phyloP scores from a whole-genome alignment of 2,797 vertebrate genomes.

The Parauchenoglanis ngamensis region DNA sequence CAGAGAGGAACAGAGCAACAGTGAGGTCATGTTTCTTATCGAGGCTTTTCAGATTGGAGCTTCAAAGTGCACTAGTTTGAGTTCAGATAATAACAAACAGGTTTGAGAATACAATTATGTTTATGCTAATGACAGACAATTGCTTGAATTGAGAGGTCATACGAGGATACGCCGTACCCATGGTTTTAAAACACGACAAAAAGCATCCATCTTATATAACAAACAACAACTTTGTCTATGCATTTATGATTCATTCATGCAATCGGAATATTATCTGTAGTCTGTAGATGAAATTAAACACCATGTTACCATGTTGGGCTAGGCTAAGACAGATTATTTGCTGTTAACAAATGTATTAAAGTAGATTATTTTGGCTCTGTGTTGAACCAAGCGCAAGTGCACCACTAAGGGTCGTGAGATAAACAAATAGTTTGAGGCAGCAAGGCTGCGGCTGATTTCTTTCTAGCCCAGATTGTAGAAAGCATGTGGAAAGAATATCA shows the following conservation, averaged over 20 bases:
- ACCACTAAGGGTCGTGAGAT: neutral
- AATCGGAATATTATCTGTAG: neutral
- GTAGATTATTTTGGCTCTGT: neutral
- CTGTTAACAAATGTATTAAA: neutral
- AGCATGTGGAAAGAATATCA: neutral
- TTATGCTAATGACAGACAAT: neutral
- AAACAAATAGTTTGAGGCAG: neutral
- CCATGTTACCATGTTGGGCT: neutral
- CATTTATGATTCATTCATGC: neutral
- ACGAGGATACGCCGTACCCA: neutral
- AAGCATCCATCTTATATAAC: neutral
- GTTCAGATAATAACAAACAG: constrained; percentile 24
- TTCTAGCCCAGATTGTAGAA: neutral
- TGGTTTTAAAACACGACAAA: neutral
- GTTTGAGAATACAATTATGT: neutral
- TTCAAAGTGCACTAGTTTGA: constrained; percentile 20
- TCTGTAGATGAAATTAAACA: neutral
- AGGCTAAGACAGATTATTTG: neutral
- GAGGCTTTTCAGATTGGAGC: neutral
- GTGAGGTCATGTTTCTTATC: constrained; percentile 12
- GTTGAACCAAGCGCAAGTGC: neutral
- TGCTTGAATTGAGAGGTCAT: neutral
- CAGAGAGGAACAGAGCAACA: neutral
- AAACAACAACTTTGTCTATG: neutral
- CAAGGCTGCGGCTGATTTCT: neutral